Percentiles rank a stretch among this genome's conserved stretches.
phyloP scores from a whole-genome alignment of 2,113 vertebrate genomes.

The Carassius auratus region DNA sequence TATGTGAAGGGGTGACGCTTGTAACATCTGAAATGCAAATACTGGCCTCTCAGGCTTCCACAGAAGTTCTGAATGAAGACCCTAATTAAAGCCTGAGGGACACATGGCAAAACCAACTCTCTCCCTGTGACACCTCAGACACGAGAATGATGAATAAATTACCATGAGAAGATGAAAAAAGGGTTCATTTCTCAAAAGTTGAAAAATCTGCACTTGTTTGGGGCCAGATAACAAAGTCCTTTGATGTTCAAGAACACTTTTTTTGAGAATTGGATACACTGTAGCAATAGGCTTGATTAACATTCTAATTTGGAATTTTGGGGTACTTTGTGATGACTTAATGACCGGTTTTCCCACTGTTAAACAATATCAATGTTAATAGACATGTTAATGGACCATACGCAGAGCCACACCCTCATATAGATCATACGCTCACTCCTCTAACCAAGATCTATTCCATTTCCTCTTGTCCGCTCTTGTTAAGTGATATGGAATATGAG shows the following conservation, averaged over 20 bases:
- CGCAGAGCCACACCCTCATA: conserved; percentile 3
- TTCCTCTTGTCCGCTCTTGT: not conserved
- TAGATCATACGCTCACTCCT: not conserved
- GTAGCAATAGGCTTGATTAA: not conserved
- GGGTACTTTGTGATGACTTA: not conserved
- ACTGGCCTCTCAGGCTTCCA: not conserved
- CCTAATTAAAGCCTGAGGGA: conserved; percentile 56
- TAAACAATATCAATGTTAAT: conserved; percentile 18
- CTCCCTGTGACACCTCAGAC: not conserved
- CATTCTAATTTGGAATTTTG: not conserved
- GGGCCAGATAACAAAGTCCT: not conserved
- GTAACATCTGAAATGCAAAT: conserved; percentile 54
- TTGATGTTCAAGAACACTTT: not conserved
- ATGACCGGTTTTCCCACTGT: not conserved
- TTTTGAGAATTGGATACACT: not conserved
- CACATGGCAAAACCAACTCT: conserved; percentile 13
- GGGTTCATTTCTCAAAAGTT: conserved; percentile 5
- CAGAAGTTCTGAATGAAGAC: conserved; percentile 44
- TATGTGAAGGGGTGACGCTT: not conserved
- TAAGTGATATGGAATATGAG: conserved; percentile 9
- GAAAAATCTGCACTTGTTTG: not conserved
- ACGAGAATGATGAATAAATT: conserved; percentile 44
- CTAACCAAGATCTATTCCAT: not conserved
- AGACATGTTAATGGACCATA: not conserved
- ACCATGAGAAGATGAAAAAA: conserved; percentile 39